Evolutionary conservation across 2,797 vertebrate genomes (phyloP), one percentile per base, ranked within the genome.

Genomic region (Enteromius anoplus): DNA sequence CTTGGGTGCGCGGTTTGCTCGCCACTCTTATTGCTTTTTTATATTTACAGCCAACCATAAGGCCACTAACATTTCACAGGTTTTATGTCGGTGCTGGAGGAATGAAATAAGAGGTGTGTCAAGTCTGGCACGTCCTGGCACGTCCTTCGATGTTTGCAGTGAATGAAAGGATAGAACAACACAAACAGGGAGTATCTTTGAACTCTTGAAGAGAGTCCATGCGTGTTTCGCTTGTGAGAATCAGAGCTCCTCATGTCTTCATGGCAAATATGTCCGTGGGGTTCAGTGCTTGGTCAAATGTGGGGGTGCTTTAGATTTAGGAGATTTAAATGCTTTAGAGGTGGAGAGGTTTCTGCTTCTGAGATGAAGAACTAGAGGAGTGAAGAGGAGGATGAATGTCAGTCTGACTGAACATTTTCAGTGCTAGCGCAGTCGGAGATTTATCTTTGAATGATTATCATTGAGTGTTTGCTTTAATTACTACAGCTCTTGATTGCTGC

Each of bases 391-490:
- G 64, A 58, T 75, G 73, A 75, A 71, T 32, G 11, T 66, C 81
- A 71, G 82, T 72, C 75, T 26, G 66, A 51, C 79, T 83, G 69
- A 47, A 62, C 81, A 82, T 89, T 86, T 87, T 87, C 78, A 85
- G 75, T 60, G 75, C 77, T 83, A 47, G 51, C 79, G 45, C 68
- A 73, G 84, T 81, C 87, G 14, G 73, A 84, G 75, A 86, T 86
- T 81, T 65, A 75, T 80, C 80, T 81, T 37, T 4, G 19, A 53
- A 42, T 66, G 55, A 72, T 80, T 87, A 77, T 77, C 85, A 83
- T 77, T 64, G 47, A 85, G 85, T 14, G 34, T 71, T 78, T 75
- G 45, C 65, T 40, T 78, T 86, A 79, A 88, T 84, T 86, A 84
- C 70, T 47, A 32, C 45, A 53, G 70, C 78, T 72, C 69, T 71